Evolutionary conservation across 2,888 invertebrate species (phyloP), one percentile per base, ranked within the genome.

Genomic region (Gari tellinella): DNA sequence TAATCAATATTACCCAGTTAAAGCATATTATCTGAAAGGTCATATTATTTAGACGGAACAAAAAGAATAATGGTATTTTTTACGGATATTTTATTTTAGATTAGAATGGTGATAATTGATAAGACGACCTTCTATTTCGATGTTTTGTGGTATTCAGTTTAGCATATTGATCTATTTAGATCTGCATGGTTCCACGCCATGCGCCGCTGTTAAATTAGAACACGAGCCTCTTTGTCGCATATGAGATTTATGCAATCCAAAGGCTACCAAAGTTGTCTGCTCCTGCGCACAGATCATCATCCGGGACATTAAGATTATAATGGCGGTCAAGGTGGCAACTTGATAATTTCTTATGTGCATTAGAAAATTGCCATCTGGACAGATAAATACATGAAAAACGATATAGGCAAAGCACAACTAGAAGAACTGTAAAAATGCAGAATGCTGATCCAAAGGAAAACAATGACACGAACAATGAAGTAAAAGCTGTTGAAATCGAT

Each of bases 391-490:
- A 45, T 45, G 62, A 46, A 31, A 26, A 51, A 43, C 8, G 52
- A 19, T 43, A 26, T 25, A 43, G 12, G 31, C 19, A 2, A 57
- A 43, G n/a, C 8, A 26, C 1, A 45, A 26, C 25, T 56, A 61
- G 65, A 70, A 68, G 57, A 61, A 70, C 69, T 65, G 73, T 72
- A 82, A 95, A 85, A 73, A 96, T 96, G 96, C 96, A 96, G 96
- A 96, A 96, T 96, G 96, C 95, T 94, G 95, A 76, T 65, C 76
- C 80, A 74, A 85, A 82, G 65, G 84, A 82, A 56, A 82, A 76
- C 52, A 78, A 83, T 70, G 85, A 83, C 48, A 67, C 79, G 56
- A 86, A 77, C 58, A 84, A 82, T 72, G 86, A 88, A 65, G 74
- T 85, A 56, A 86, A 83, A 80, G 85, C 87, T 53, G 83, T 87